Conservation (phyloP, 1,140 invertebrate species). For the Phymorhynchus buccinoides region DNA sequence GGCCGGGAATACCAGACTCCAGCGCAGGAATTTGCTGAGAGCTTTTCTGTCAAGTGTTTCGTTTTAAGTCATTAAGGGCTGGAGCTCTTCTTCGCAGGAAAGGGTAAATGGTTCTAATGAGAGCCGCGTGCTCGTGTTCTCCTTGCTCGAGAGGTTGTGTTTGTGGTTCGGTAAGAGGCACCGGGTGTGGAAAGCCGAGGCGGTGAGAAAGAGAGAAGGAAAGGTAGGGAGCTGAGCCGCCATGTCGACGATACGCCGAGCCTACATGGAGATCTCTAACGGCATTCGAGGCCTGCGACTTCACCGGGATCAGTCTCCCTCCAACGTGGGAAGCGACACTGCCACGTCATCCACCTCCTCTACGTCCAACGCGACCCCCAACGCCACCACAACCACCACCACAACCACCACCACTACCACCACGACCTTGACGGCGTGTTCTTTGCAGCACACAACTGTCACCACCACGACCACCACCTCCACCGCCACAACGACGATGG, state of each 20-base stretch:
- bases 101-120: background rate
- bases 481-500: slow-evolving; percentile 23
- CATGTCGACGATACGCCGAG: slow-evolving; percentile 72
- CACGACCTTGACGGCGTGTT: background rate
- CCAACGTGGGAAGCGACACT: slow-evolving; percentile 4
- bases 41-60: background rate
- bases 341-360: slow-evolving; percentile 1
- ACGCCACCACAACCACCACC: background rate
- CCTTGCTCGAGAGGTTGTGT: background rate
- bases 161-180: background rate
- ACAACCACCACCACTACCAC: slow-evolving; percentile 1
- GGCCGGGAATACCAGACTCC: background rate
- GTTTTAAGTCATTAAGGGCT: background rate
- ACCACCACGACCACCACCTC: slow-evolving; percentile 26
- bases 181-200: background rate
- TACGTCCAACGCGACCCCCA: background rate
- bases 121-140: background rate
- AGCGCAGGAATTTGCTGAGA: background rate
- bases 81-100: background rate
- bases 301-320: slow-evolving; percentile 59
- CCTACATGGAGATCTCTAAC: slow-evolving; percentile 74
- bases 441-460: background rate
- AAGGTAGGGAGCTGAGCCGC: background rate
- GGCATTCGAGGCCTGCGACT: slow-evolving; percentile 70
- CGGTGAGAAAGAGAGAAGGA: background rate